Conservation (phyloP, 2,797 vertebrate genomes). For the Oophaga sylvatica region DNA sequence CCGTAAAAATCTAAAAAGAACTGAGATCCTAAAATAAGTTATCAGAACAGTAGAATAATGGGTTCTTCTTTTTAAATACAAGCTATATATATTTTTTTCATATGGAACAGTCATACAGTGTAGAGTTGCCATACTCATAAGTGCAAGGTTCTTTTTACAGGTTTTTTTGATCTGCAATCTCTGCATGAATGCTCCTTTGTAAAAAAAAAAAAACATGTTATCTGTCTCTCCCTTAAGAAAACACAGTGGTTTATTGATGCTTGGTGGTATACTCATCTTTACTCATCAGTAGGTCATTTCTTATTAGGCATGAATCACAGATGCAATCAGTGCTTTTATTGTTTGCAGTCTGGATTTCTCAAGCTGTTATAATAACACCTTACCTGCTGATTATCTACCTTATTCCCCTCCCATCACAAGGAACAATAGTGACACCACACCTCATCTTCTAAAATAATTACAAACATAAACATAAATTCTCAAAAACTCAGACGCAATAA, state of each 20-base stretch:
- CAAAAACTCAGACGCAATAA: not conserved
- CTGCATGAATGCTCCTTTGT: slow-evolving; percentile 20
- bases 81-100: not conserved
- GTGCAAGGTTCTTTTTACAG: not conserved
- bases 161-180: slow-evolving; percentile 28
- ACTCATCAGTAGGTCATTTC: slow-evolving; percentile 11
- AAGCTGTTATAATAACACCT: slow-evolving; percentile 19
- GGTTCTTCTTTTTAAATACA: not conserved
- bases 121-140: not conserved
- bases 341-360: not conserved
- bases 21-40: not conserved
- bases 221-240: slow-evolving; percentile 19
- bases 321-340: not conserved
- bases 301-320: slow-evolving; percentile 6
- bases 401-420: not conserved
- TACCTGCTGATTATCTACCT: not conserved
- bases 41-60: not conserved
- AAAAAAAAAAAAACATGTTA: not conserved
- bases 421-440: not conserved
- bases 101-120: not conserved
- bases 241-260: slow-evolving; percentile 14
- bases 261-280: slow-evolving; percentile 10
- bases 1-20: not conserved
- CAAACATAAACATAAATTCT: not conserved
- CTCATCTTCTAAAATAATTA: not conserved